A percentile compares a stretch with the other conserved stretches of the same genome.
Conservation (phyloP, 2,113 vertebrate genomes). For the Perca flavescens region DNA sequence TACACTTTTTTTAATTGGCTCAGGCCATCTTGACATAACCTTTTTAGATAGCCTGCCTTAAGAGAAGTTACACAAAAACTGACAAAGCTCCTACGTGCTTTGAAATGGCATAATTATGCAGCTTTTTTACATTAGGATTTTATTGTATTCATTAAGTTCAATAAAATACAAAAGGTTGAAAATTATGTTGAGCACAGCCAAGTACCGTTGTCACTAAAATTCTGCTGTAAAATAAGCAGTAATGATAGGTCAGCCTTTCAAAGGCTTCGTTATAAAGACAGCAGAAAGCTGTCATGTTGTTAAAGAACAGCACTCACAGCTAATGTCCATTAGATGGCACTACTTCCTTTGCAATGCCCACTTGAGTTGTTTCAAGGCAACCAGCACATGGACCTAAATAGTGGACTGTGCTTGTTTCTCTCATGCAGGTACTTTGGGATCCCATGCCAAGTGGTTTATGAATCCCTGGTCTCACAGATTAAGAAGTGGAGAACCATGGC, state of each 20-base stretch:
- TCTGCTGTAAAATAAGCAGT: neutral
- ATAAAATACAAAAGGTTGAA: neutral
- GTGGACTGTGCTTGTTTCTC: conserved; percentile 7
- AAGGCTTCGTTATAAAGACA: neutral
- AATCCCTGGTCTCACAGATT: conserved; percentile 81
- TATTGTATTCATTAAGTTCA: neutral
- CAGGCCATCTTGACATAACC: neutral
- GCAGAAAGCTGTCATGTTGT: neutral
- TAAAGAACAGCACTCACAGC: neutral
- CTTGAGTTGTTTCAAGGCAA: neutral
- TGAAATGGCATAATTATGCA: neutral
- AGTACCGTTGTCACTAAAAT: neutral
- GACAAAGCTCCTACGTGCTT: too few species aligned
- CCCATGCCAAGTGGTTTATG: conserved; percentile 74
- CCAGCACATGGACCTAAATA: neutral
- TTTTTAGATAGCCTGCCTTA: neutral
- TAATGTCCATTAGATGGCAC: conserved; percentile 44
- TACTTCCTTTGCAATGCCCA: neutral
- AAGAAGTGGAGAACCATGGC: conserved; percentile 77
- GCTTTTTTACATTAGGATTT: neutral
- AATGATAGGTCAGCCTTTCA: neutral
- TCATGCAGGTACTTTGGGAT: conserved; percentile 80
- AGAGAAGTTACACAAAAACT: neutral
- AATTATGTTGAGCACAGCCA: neutral
- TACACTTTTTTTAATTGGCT: neutral